Evolutionary conservation across 2,888 invertebrate species (phyloP), one percentile per base, ranked within the genome.

Genomic region (Luperina testacea): DNA sequence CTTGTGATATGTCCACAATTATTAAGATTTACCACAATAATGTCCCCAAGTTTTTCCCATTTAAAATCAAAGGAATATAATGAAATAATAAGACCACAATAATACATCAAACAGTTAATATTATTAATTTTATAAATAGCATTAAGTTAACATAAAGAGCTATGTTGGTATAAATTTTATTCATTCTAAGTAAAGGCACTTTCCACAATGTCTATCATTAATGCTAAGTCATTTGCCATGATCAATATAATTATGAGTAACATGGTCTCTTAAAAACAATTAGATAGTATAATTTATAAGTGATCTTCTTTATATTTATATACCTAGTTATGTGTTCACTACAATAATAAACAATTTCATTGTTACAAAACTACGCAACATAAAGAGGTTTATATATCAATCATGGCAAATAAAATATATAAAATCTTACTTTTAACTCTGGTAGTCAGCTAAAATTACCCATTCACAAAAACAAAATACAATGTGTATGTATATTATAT

Each of bases 121-220:
- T 96, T 96, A 96, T 96, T 95, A 95, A 94, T 96, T 95, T 96
- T 95, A 96, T 96, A 96, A 96, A 96, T 96, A 97, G 96, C 96
- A 95, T 96, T 94, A 96, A 95, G 94, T 95, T 95, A 97, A 96
- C 96, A 96, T 96, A 97, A 96, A 96, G 96, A 96, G 96, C 96
- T 96, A 96, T 96, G 94, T 96, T 94, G 95, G 96, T 96, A 97
- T 96, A 96, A 96, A 96, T 93, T 96, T 96, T 96, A 96, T 94
- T 96, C 94, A 94, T 93, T 96, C 95, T 96, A 96, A 95, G 93
- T 94, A 96, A 97, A 96, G 97, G 97, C 97, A 97, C 97, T 97
- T 96, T 96, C 94, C 96, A 95, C 95, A 96, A 95, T 96, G 93
- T 96, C 95, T 95, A 96, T 95, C 90, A 92, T 94, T 94, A 94